Conservation (phyloP, 2,113 vertebrate species). For the Corydoras sp. region DNA sequence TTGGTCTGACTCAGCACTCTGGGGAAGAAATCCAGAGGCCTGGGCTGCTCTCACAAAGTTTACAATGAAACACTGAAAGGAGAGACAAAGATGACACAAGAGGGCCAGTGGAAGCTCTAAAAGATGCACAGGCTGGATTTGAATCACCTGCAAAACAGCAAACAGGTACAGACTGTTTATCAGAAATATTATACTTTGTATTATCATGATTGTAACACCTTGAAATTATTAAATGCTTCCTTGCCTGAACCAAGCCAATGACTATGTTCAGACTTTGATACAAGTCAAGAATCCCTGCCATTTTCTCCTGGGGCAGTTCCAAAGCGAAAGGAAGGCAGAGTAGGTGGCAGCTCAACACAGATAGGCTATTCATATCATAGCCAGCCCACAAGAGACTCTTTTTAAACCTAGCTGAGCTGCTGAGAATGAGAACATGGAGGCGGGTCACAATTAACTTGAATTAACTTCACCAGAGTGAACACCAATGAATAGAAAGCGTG, state of each 20-base stretch:
- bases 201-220: neutral
- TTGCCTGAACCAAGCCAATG: constrained; percentile 58
- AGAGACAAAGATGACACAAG: constrained; percentile 73
- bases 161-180: constrained; percentile 26
- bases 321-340: constrained; percentile 68
- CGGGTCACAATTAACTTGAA: constrained; percentile 18
- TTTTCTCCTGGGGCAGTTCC: constrained; percentile 55
- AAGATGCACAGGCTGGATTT: constrained; percentile 55
- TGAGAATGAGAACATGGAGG: constrained; percentile 37
- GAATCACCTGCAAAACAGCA: constrained; percentile 69
- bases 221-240: constrained; percentile 14
- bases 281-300: constrained; percentile 48
- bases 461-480: constrained; percentile 8
- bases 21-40: constrained; percentile 49
- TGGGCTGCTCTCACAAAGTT: constrained; percentile 58
- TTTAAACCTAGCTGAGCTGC: constrained; percentile 44
- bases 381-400: constrained; percentile 39
- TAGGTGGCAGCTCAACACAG: constrained; percentile 63
- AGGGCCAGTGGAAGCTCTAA: constrained; percentile 78
- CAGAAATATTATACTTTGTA: neutral
- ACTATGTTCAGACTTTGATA: constrained; percentile 61
- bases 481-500: neutral
- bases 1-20: constrained; percentile 43
- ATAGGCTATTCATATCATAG: constrained; percentile 49
- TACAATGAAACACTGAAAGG: constrained; percentile 57